Evolutionary conservation across 2,797 vertebrate species (phyloP), one percentile per base, ranked within the genome.

Genomic region (Rallus crepitans): DNA sequence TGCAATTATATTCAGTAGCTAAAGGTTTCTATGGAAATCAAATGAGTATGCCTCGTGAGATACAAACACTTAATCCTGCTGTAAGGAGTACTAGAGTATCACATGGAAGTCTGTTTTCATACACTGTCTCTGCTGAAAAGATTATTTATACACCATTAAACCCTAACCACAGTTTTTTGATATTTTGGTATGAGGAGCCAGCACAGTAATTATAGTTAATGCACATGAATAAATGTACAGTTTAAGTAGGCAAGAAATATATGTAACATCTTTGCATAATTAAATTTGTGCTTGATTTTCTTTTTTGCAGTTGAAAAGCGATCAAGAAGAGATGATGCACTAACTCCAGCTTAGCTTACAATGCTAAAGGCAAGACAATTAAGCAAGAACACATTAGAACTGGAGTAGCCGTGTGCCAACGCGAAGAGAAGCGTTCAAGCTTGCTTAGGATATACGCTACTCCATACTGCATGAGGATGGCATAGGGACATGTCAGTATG

Each of bases 21-120:
- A 96, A 94, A 94, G 20, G 90, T 97, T 97, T 93, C 93, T 93
- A 94, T 92, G 94, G 96, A 95, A 97, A 97, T 95, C 47, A 92
- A 95, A 68, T 18, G 14, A 97, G 56, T 81, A 82, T 57, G 50
- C 70, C 40, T 91, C 59, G 50, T 61, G 52, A 65, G 71, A 84
- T 86, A 93, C 63, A 96, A 93, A 93, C 56, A 90, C 31, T 90
- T 94, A 48, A 45, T 90, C 39, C 66, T 95, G 73, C 89, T 97
- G 68, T 60, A 94, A 90, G 89, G 47, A 94, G 76, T 78, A 80
- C 66, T 92, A 50, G 64, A 84, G 50, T 93, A 96, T 96, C 91
- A 96, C 86, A 87, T 82, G 91, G 70, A 96, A 95, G 90, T 97
- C 75, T 93, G 92, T 97, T 97, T 97, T 87, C 89, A 84, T 95